phyloP scores from a whole-genome alignment of 1,140 invertebrate species.

The Papilio polytes region DNA sequence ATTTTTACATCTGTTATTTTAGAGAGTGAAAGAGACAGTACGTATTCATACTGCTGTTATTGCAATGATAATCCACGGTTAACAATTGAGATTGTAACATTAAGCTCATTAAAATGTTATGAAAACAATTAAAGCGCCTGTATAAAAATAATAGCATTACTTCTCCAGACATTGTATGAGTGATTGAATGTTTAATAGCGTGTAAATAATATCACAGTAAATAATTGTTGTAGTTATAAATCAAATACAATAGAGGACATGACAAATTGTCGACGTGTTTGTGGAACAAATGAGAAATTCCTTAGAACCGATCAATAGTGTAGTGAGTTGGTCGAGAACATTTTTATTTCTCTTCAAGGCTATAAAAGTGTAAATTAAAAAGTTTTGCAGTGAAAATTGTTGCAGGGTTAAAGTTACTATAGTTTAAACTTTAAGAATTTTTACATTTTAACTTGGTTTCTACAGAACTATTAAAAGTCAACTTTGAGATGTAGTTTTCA shows the following conservation, averaged over 20 bases:
- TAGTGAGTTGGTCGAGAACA: background rate
- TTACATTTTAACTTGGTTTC: background rate
- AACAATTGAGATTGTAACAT: background rate
- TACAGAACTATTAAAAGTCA: background rate
- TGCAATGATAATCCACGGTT: background rate
- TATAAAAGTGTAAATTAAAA: constrained; percentile 8
- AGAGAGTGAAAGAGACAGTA: background rate
- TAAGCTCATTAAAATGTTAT: background rate
- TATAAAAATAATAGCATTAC: constrained; percentile 8
- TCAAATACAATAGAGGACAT: background rate
- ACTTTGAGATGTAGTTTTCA: background rate
- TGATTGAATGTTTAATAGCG: background rate
- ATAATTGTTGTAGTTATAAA: background rate
- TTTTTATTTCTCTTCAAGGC: background rate
- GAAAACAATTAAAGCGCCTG: background rate
- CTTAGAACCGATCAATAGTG: constrained; percentile 6
- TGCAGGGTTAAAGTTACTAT: background rate
- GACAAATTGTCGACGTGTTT: constrained; percentile 17
- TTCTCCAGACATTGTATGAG: constrained; percentile 1
- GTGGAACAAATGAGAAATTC: constrained; percentile 18
- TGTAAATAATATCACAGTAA: background rate
- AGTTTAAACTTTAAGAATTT: constrained; percentile 8
- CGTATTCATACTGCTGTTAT: background rate
- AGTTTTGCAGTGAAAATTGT: constrained; percentile 11
- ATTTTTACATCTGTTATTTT: background rate